Evolutionary conservation across 2,797 vertebrate genomes (phyloP).

Genomic region (Pseudomugil gertrudae): DNA sequence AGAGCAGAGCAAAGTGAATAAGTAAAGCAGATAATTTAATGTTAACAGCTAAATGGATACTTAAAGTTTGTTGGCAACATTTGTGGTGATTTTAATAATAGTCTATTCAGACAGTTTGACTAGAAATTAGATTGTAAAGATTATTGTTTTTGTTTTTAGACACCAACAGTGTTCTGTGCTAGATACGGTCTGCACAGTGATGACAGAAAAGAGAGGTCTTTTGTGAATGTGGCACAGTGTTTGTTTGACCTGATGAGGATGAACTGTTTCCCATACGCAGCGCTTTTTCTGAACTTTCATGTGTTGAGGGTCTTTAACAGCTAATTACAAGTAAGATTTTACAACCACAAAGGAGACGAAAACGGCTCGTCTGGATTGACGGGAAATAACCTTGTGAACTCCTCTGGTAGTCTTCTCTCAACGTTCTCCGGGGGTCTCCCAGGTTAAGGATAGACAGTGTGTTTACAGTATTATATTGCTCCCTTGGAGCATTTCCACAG

Average conservation of each 20-base stretch:
- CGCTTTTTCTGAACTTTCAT: background rate
- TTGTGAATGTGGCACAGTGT: no score
- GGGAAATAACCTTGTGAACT: slow-evolving; percentile 45
- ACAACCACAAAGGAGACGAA: background rate
- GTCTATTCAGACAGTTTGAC: background rate
- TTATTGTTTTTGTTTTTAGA: background rate
- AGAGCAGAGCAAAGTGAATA: background rate
- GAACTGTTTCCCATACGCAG: slow-evolving; percentile 2
- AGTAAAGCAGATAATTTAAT: background rate
- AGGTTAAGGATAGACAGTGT: slow-evolving; percentile 43
- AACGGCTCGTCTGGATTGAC: slow-evolving; percentile 20
- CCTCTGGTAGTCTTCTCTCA: slow-evolving; percentile 28
- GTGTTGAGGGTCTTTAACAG: slow-evolving; percentile 10
- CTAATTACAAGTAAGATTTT: background rate
- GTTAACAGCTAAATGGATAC: background rate
- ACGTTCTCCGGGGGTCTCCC: slow-evolving; percentile 40
- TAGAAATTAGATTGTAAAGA: background rate
- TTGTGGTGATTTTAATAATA: background rate
- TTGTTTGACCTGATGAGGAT: background rate
- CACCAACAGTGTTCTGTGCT: background rate
- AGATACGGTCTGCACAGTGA: background rate
- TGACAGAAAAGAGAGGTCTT: background rate
- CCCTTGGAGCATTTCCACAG: slow-evolving; percentile 53
- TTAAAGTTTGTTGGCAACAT: background rate
- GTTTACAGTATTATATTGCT: slow-evolving; percentile 72